These are phyloP conservation scores for Zoanthus sansibaricus DNA, from an alignment of 92 coral and sea anemone genomes.

Conservation along the genomic window DNA sequence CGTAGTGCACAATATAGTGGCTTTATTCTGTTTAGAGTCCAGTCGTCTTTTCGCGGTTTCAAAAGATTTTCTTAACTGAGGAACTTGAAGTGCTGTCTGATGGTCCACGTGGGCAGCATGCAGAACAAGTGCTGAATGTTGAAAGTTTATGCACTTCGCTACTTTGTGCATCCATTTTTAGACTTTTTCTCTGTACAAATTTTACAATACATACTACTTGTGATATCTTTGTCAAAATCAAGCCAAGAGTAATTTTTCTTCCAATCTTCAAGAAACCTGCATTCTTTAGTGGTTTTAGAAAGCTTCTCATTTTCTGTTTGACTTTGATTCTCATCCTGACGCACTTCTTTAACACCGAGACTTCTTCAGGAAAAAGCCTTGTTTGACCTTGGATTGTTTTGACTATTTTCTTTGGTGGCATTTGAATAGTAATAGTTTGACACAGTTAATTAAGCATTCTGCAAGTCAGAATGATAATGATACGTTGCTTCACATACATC, in stretches of 20 bases:
- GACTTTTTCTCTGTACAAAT: too few species aligned
- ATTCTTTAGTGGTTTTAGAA: neutral
- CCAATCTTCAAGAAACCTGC: too few species aligned
- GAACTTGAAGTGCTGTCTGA: conserved; percentile 37
- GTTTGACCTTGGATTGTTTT: neutral
- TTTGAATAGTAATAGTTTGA: neutral
- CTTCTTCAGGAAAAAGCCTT: neutral
- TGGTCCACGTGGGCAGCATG: conserved; percentile 11
- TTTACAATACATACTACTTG: too few species aligned
- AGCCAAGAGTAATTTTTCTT: too few species aligned
- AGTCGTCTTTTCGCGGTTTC: conserved; percentile 21
- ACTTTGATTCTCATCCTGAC: neutral
- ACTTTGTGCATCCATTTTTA: too few species aligned
- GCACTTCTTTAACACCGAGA: neutral
- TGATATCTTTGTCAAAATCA: too few species aligned
- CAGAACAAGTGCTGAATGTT: neutral
- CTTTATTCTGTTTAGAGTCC: conserved; percentile 30
- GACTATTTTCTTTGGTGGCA: neutral
- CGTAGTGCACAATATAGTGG: neutral
- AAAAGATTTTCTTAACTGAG: conserved; percentile 24
- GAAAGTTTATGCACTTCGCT: conserved; percentile 26
- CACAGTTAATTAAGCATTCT: neutral
- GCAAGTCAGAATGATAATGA: neutral
- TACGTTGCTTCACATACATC: neutral
- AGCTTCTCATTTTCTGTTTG: neutral